A percentile compares a stretch with the other conserved stretches of the same genome.
These are phyloP conservation scores for Eupithecia inturbata DNA, from an alignment of 2,888 invertebrate genomes.

Conservation along the genomic window DNA sequence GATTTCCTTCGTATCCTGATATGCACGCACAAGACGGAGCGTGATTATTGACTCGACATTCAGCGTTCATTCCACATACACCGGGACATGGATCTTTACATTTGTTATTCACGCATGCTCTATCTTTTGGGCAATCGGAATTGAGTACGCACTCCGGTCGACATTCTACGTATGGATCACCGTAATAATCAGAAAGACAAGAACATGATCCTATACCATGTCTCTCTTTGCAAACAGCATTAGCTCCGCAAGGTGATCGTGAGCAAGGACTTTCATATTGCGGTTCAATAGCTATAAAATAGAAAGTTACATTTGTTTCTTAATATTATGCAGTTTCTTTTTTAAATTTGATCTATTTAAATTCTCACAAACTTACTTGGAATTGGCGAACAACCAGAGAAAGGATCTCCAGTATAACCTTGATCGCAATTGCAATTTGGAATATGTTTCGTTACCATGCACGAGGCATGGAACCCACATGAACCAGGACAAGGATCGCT, in stretches of 20 bases:
- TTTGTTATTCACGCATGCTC: constrained; percentile 92
- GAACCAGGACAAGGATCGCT: constrained; percentile 90
- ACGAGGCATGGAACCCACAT: constrained; percentile 89
- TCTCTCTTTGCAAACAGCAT: constrained; percentile 92
- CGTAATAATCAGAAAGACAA: constrained; percentile 92
- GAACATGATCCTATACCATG: constrained; percentile 92
- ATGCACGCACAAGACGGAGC: constrained; percentile 91
- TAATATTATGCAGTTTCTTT: background rate
- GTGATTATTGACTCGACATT: constrained; percentile 92
- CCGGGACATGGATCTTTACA: constrained; percentile 93
- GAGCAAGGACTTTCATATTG: constrained; percentile 86
- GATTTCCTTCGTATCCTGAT: constrained; percentile 90
- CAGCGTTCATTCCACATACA: constrained; percentile 92
- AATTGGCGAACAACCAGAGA: constrained; percentile 87
- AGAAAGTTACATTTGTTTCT: constrained; percentile 1
- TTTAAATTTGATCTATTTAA: background rate
- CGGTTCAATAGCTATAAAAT: constrained; percentile 78
- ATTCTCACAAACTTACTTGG: constrained; percentile 80
- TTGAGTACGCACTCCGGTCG: constrained; percentile 95
- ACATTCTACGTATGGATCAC: constrained; percentile 94
- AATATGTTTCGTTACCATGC: constrained; percentile 88
- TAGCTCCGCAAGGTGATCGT: constrained; percentile 93
- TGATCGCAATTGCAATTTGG: constrained; percentile 89
- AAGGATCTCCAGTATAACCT: constrained; percentile 91
- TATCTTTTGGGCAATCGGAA: constrained; percentile 90